A percentile compares a stretch with the other conserved stretches of the same genome.
Conservation (phyloP, 2,888 invertebrate species). For the Lypha dubia region DNA sequence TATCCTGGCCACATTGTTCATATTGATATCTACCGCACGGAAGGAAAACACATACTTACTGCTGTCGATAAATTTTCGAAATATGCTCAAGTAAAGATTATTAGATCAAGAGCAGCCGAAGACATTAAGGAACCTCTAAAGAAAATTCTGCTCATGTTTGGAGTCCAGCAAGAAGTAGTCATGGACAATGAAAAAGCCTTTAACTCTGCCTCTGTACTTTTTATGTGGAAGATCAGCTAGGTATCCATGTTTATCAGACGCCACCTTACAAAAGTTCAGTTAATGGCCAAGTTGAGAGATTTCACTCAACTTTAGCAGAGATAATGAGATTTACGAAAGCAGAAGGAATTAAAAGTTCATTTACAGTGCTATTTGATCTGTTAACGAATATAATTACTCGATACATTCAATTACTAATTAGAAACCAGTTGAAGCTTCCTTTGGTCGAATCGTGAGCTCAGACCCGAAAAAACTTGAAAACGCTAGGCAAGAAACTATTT, state of each 20-base stretch:
- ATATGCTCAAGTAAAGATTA: no score
- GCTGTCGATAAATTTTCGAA: no score
- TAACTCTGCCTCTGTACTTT: not conserved
- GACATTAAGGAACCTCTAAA: not conserved
- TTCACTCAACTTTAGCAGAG: not conserved
- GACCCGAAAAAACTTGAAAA: no score
- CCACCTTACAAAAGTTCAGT: constrained; percentile 1
- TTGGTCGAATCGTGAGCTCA: no score
- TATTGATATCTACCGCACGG: no score
- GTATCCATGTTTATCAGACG: not conserved
- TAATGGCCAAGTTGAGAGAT: not conserved
- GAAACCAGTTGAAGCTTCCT: no score
- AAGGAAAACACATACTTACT: no score
- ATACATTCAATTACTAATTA: no score
- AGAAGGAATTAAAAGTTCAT: not conserved
- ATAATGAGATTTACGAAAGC: not conserved
- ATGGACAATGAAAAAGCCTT: not conserved
- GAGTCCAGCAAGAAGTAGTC: not conserved
- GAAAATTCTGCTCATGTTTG: not conserved
- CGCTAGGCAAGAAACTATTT: no score
- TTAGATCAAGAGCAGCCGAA: no score
- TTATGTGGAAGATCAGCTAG: constrained; percentile 3
- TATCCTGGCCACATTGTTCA: no score
- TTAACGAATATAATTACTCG: no score
- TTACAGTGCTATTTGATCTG: not conserved